Evolutionary conservation across 2,888 invertebrate species (phyloP), one percentile per base, ranked within the genome.

Genomic region (Chironomus tentans): DNA sequence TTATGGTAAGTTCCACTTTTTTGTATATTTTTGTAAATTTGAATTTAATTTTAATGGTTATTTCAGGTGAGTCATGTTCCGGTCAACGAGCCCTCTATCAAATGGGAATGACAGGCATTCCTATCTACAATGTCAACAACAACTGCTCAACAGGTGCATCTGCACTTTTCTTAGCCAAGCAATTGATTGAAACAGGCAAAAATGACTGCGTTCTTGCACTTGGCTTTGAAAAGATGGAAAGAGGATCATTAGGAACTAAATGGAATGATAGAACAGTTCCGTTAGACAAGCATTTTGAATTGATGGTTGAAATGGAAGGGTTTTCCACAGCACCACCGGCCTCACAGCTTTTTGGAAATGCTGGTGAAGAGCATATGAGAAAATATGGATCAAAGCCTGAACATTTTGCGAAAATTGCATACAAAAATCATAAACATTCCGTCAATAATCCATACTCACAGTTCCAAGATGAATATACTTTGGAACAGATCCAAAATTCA

Each of bases 171-270:
- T 86, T 99, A 81, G 96, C 92, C 0, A 96, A 96, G 82, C 96
- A 98, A 83, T 88, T 97, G 21, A 86, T 99, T n/a, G 93, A 95
- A 84, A 90, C 92, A 78, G 97, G 95, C 12, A 87, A 90, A 80
- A 89, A 91, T 15, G 93, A 97, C 80, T 94, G 98, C 81, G 91
- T 94, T 0, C 85, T 99, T 76, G 98, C 97, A 1, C 85, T 98
- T 46, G 99, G 99, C 4, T 99, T 99, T 83, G 99, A 99, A 82
- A 98, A 98, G 85, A 99, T 99, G 99, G 91, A 97, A 79, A 88
- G 90, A 13, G 98, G 98, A 0, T 96, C 98, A 0, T 86, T 99
- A 12, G 85, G 88, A 13, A 84, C 89, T 0, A 91, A 90, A 88
- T 92, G 87, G 79, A 86, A 86, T 71, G 96, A 97, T 82, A 89